phyloP scores from a whole-genome alignment of 2,797 vertebrate genomes.

The Poeciliopsis turneri region DNA sequence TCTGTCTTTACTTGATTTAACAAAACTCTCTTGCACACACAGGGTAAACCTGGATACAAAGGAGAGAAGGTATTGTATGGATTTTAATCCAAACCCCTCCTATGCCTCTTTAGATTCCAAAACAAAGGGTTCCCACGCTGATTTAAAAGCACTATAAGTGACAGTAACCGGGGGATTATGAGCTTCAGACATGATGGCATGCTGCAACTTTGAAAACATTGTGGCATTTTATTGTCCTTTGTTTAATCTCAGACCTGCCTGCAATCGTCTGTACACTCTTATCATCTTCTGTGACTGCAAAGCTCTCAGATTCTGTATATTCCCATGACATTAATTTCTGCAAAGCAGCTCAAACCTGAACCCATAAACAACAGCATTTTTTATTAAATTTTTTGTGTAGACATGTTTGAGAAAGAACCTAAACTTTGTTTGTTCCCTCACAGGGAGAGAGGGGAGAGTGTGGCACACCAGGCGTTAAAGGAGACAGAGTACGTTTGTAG shows the following conservation, averaged over 20 bases:
- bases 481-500: constrained; percentile 83
- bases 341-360: background rate
- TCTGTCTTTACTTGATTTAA: constrained; percentile 25
- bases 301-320: constrained; percentile 8
- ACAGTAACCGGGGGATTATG: constrained; percentile 21
- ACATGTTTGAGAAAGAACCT: constrained; percentile 1
- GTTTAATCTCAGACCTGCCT: constrained; percentile 29
- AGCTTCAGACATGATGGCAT: constrained; percentile 21
- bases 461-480: constrained; percentile 89
- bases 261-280: background rate
- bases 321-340: background rate
- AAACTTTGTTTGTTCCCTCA: constrained; percentile 26
- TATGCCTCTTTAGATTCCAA: constrained; percentile 3
- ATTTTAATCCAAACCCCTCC: background rate
- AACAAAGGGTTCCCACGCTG: constrained; percentile 12
- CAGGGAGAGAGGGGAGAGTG: constrained; percentile 92
- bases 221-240: background rate
- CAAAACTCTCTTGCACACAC: constrained; percentile 58
- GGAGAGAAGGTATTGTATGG: constrained; percentile 86
- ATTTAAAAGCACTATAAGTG: background rate
- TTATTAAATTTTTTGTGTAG: background rate
- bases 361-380: constrained; percentile 16
- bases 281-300: background rate
- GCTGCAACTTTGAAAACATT: constrained; percentile 12
- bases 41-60: constrained; percentile 92